phyloP scores from a whole-genome alignment of 2,888 invertebrate genomes.

The Tromatobia lineatoria region DNA sequence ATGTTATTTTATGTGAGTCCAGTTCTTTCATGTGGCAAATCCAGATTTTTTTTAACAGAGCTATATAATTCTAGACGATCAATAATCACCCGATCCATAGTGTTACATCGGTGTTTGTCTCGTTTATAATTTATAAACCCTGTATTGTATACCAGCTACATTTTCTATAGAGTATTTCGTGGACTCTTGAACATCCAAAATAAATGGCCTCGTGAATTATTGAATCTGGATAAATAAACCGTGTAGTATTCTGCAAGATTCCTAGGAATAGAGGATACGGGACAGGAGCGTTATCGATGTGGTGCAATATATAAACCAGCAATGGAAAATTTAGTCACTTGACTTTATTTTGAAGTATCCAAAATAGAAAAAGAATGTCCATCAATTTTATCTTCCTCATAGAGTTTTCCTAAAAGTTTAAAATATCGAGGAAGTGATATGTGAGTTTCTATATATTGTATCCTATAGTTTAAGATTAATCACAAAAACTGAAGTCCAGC shows the following conservation, averaged over 20 bases:
- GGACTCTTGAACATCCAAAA: background rate
- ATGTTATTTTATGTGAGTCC: background rate
- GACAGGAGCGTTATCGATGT: background rate
- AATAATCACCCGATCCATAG: background rate
- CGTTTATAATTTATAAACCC: slow-evolving; percentile 9
- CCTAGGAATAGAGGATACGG: background rate
- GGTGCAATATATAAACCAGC: background rate
- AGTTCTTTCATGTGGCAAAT: background rate
- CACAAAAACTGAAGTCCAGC: too few species aligned
- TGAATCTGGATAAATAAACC: background rate
- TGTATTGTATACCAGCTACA: background rate
- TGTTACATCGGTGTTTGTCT: background rate
- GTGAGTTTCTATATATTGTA: too few species aligned
- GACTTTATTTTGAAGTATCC: background rate
- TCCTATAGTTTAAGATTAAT: too few species aligned
- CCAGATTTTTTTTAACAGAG: background rate
- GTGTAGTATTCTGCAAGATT: background rate
- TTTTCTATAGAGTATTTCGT: background rate
- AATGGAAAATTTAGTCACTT: background rate
- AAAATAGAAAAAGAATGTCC: background rate
- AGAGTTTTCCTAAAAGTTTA: too few species aligned
- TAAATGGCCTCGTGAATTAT: background rate
- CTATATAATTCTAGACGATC: slow-evolving; percentile 4
- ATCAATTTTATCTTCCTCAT: background rate
- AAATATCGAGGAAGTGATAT: too few species aligned